Evolutionary conservation across 2,888 invertebrate species (phyloP), one percentile per base, ranked within the genome.

Genomic region (Drosophila robusta): DNA sequence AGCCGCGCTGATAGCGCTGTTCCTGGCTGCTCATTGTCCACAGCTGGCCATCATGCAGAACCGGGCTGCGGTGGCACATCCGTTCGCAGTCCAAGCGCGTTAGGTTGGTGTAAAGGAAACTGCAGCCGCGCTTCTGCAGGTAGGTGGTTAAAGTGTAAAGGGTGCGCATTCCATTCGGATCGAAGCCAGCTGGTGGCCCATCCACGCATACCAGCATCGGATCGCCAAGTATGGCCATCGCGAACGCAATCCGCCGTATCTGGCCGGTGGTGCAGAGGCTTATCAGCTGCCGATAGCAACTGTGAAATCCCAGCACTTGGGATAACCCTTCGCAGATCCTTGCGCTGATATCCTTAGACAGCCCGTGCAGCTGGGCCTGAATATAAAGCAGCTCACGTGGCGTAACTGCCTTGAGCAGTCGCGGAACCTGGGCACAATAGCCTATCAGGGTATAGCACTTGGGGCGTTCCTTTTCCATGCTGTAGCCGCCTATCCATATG

Each of bases 1-100:
- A 88, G 0, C 78, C 86, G 0, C 6, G 9, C 0, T 18, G 38
- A 56, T 73, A 77, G 3, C 64, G 38, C 4, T 61, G 18, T 4
- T 36, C 41, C 14, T 62, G 51, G 0, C 45, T 14, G 4, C 66
- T 69, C 32, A 82, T 38, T 6, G 67, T 60, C 82, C 69, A 75
- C 4, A 84, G 41, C 6, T 66, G 50, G 0, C 89, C 88, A 5
- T 70, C 56, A 1, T 26, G 24, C 0, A 89, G 26, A 1, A 80
- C 22, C 0, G 73, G 76, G 0, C 56, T 45, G 0, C 79, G 73
- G 5, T 56, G 26, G 26, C 84, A 86, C 51, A 84, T 26, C 0
- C 72, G 52, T 46, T 88, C 83, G 39, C 65, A 50, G 22, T 86
- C 86, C 24, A 63, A 34, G 95, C 92, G 50, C 94, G 95, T 93